Percentiles rank a stretch among this genome's conserved stretches.
These are phyloP conservation scores for Sandelia bainsii DNA, from an alignment of 2,797 vertebrate species.

Conservation along the genomic window DNA sequence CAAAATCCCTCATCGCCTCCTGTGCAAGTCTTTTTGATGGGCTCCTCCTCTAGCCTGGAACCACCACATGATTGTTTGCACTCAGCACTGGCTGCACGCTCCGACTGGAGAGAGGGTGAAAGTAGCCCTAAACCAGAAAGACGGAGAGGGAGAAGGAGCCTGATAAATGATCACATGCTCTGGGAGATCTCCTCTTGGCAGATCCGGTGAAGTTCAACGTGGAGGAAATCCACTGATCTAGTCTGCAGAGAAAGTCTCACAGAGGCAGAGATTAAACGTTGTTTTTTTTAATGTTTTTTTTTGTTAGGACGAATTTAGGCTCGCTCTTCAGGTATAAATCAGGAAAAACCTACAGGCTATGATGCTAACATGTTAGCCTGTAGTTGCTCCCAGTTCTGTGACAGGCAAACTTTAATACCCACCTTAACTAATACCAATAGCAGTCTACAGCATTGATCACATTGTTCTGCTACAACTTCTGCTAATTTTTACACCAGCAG, in stretches of 20 bases:
- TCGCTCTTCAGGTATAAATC: neutral
- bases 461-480: constrained; percentile 41
- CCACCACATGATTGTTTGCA: constrained; percentile 80
- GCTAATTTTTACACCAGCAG: constrained; percentile 9
- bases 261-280: constrained; percentile 24
- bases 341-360: constrained; percentile 12
- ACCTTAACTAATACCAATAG: constrained; percentile 45
- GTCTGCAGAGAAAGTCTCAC: constrained; percentile 36
- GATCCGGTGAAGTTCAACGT: constrained; percentile 76
- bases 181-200: constrained; percentile 76
- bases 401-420: constrained; percentile 31
- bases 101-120: constrained; percentile 64
- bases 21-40: constrained; percentile 72
- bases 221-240: constrained; percentile 68
- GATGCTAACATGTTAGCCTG: constrained; percentile 19
- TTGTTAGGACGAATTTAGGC: constrained; percentile 8
- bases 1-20: constrained; percentile 64
- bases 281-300: constrained; percentile 13
- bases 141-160: constrained; percentile 58
- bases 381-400: constrained; percentile 49
- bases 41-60: constrained; percentile 74
- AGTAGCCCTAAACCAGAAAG: constrained; percentile 74
- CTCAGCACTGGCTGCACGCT: constrained; percentile 66
- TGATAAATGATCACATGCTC: constrained; percentile 83
- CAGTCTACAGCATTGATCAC: constrained; percentile 39